Base-by-base conservation (phyloP, 1,140 invertebrate species). In the Pseudoatta argentina region DNA sequence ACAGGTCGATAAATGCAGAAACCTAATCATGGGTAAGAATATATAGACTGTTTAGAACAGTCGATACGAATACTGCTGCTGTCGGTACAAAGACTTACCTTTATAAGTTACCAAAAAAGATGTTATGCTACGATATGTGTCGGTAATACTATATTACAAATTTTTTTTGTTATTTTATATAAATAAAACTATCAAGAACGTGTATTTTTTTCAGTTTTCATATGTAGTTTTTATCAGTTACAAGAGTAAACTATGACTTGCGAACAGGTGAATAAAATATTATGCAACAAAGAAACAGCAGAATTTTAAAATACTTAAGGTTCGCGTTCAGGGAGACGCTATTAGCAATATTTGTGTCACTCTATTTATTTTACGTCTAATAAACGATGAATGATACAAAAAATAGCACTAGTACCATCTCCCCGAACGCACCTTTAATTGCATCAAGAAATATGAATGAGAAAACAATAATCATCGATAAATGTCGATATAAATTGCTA, bases 11-110 rank as follows among this genome's bases (percentile, higher is more conserved):
- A 59, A 76, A 39, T 24, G 14, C 8, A 59, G 39, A 24, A 30
- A 30, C 57, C 39, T 48, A 69, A 14, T 39, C 8, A 10, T 16
- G 18, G 18, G 34, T 73, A 82, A 82, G 39, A 44, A 44, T 34
- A 34, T 0, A 34, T 1, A 0, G 8, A 44, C 10, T 10, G 30
- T 44, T 14, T 39, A 18, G 21, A 16, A 61, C 67, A 27, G 24
- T 55, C 24, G 67, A 44, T 61, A 39, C 14, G 8, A 0, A 6
- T 3, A 30, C 14, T 66, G 14, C 48, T 51, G 24, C 18, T 30
- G 57, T 78, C 82, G 82, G 82, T 85, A 85, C 2, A 5, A 24
- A 34, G 59, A 69, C 82, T 85, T 85, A 78, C 72, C 73, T 78
- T 64, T 44, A 14, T 39, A 85, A 64, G 44, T 61, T 55, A 57